phyloP scores from a whole-genome alignment of 2,113 vertebrate genomes.

The Neoarius graeffei region DNA sequence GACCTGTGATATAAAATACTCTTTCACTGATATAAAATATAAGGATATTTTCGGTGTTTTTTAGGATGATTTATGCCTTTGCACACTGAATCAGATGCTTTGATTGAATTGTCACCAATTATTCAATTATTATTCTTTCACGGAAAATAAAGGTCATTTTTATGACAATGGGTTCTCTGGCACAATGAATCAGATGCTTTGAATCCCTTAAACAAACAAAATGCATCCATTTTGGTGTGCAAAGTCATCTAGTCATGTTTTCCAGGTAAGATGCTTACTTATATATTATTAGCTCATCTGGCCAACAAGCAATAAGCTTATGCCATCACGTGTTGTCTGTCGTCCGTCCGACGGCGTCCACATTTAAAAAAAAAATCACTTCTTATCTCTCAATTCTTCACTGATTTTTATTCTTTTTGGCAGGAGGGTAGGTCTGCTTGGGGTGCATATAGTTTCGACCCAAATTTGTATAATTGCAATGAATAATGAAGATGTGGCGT shows the following conservation, averaged over 20 bases:
- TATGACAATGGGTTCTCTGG: neutral
- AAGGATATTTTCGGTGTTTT: neutral
- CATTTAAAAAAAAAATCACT: no score
- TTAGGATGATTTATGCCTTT: neutral
- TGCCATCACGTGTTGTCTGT: no score
- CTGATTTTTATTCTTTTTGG: no score
- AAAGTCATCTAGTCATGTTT: neutral
- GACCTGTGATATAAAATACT: neutral
- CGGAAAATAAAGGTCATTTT: neutral
- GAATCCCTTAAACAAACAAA: neutral
- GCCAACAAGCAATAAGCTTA: no score
- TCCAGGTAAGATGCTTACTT: neutral
- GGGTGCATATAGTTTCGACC: no score
- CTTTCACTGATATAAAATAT: neutral
- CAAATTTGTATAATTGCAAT: no score
- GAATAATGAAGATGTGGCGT: no score
- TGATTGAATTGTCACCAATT: neutral
- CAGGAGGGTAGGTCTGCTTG: no score
- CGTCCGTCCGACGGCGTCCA: no score
- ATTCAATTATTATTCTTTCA: neutral
- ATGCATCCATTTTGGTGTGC: neutral
- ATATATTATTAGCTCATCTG: neutral
- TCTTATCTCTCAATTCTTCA: no score
- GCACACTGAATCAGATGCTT: neutral
- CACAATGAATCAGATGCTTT: neutral